Evolutionary conservation across 2,797 vertebrate species (phyloP), one percentile per base, ranked within the genome.

Genomic region (Muraenolepis orangiensis): DNA sequence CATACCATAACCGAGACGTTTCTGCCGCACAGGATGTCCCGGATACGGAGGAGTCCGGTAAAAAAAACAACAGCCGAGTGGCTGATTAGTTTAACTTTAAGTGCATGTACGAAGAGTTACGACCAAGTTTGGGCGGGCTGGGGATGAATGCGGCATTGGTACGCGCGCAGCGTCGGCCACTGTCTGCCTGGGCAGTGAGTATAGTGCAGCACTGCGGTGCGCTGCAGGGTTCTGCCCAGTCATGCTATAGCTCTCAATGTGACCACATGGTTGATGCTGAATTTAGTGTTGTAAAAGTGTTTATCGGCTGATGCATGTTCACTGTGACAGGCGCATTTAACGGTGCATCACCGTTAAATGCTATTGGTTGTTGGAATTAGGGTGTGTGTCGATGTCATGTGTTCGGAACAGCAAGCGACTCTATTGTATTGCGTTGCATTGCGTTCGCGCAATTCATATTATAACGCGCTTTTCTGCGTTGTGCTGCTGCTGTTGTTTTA

Each of bases 41-140:
- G 93, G 91, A 93, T 93, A 76, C 93, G 89, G 78, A 93, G 94
- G 90, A 93, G 90, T 91, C 93, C 94, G 95, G 96, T 97, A 97
- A 66, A 66, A 14, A 57, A 38, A 38, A 38, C 3, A 38, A 38
- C 6, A 38, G 12, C 96, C 87, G 78, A 80, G 72, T 78, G 77
- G 74, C 46, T 71, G 51, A 82, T 82, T 80, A 78, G 82, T 79
- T 78, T 66, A 1, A 69, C 70, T 70, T 8, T n/a, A 23, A n/a
- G 20, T 57, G 51, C 11, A 26, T 14, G 20, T 51, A 2, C 67
- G 70, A 42, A 72, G 86, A 90, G 87, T 93, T 84, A 67, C 64
- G 72, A 73, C 72, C 83, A 93, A 94, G 91, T 94, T 95, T 85
- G 84, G 85, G 80, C 81, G 84, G 89, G 80, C 84, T 57, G 51